Evolutionary conservation across 2,888 invertebrate genomes (phyloP).

Genomic region (Spodoptera littoralis): DNA sequence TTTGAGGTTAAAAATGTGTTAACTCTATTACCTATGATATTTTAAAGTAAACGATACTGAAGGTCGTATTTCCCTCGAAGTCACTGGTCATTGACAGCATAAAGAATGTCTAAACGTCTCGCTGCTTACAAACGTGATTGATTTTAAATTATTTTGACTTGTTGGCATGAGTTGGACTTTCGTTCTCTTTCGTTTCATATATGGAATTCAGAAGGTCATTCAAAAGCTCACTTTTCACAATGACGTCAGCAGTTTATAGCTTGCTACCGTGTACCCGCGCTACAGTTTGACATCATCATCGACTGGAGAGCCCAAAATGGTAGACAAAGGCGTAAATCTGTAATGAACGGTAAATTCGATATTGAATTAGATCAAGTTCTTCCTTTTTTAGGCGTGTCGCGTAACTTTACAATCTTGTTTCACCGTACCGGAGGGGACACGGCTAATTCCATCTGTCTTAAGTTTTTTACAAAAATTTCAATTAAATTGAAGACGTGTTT

Average conservation of each 20-base stretch:
- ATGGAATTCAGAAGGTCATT: slow-evolving; percentile 39
- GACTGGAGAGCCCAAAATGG: slow-evolving; percentile 21
- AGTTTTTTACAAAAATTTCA: slow-evolving; percentile 70
- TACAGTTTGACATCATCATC: slow-evolving; percentile 21
- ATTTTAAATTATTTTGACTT: slow-evolving; percentile 23
- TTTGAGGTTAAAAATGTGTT: slow-evolving; percentile 27
- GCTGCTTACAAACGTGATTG: slow-evolving; percentile 4
- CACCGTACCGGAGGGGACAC: slow-evolving; percentile 63
- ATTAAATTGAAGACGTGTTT: slow-evolving; percentile 75
- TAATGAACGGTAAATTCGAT: slow-evolving; percentile 67
- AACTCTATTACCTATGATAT: slow-evolving; percentile 5
- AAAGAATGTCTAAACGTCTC: slow-evolving; percentile 4
- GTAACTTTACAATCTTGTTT: slow-evolving; percentile 42
- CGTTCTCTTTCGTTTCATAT: slow-evolving; percentile 31
- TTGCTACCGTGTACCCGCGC: slow-evolving; percentile 10
- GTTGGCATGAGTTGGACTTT: slow-evolving; percentile 39
- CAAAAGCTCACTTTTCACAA: slow-evolving; percentile 35
- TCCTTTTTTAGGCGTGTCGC: slow-evolving; percentile 57
- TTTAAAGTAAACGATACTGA: slow-evolving; percentile 7
- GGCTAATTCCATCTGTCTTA: slow-evolving; percentile 71
- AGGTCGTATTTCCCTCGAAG: slow-evolving; percentile 15
- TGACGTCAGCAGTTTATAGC: slow-evolving; percentile 38
- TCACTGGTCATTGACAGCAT: background rate
- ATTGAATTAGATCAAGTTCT: slow-evolving; percentile 61
- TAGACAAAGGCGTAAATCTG: slow-evolving; percentile 29